Conservation (phyloP, 2,797 vertebrate genomes). For the Malurus leucopterus region DNA sequence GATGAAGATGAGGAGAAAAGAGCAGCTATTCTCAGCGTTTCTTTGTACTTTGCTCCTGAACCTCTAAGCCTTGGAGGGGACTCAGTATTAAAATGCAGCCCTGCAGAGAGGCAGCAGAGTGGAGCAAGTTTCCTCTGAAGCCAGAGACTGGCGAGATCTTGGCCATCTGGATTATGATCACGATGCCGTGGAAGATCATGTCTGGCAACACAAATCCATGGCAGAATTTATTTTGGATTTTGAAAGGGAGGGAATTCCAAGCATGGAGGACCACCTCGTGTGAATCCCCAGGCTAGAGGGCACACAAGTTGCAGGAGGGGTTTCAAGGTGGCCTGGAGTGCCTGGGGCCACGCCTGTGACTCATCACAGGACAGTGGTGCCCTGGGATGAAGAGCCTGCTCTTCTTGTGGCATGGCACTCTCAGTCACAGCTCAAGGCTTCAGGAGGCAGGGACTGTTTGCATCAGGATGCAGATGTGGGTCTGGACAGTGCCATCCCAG, state of each 20-base stretch:
- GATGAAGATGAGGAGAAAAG: constrained; percentile 49
- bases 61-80: neutral
- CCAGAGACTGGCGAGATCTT: neutral
- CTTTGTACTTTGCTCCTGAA: constrained; percentile 44
- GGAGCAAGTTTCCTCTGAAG: constrained; percentile 5
- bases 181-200: neutral
- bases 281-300: neutral
- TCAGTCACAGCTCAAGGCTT: neutral
- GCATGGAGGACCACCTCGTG: fast-evolving
- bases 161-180: constrained; percentile 43
- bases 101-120: constrained; percentile 21
- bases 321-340: neutral
- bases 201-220: neutral
- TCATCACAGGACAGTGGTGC: fast-evolving
- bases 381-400: neutral
- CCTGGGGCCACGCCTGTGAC: neutral
- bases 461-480: neutral
- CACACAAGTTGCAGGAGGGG: fast-evolving
- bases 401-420: neutral
- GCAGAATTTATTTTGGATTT: neutral
- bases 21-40: constrained; percentile 52
- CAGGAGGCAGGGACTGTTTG: fast-evolving
- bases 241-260: constrained; percentile 3
- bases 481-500: neutral
- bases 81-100: constrained; percentile 21